Base-by-base conservation (phyloP, 2,888 invertebrate genomes). In the Cyclophora punctaria region DNA sequence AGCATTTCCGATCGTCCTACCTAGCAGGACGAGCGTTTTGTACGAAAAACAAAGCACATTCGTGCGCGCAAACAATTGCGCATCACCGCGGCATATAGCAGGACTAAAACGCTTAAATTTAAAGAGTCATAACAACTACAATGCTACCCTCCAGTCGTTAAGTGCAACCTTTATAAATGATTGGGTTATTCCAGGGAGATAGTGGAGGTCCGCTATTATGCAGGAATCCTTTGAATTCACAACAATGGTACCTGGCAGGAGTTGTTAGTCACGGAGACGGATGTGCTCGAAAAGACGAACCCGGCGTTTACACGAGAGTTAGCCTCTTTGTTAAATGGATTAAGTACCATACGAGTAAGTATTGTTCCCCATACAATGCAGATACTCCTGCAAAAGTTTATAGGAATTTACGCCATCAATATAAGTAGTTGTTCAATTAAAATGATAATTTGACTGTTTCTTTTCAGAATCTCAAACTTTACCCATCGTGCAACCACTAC, bases 191-290 rank as follows among this genome's bases (percentile, higher is more conserved):
- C 41, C 58, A 94, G 88, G 95, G 94, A 46, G 94, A 95, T 68
- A 95, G 95, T 60, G 96, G 96, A 45, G 96, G 96, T 0, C 96
- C 96, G 46, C 90, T 96, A 47, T 90, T 96, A 76, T 96, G 96
- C 79, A 91, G 90, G 71, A 93, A 93, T 77, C 91, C 93, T 43
- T 83, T 89, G 51, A 90, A 91, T 66, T 76, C 88, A 0, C 90
- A 91, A 56, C 93, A 93, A 67, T 95, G 94, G 93, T 95, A 95
- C 71, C 86, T 95, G 54, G 95, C 93, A 3, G 96, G 96, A 0
- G 90, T 96, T 48, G 95, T 96, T 0, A 96, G 96, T 68, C 96
- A 96, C 69, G 96, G 96, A 34, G 93, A 95, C 64, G 96, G 96
- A 3, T 96, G 96, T 76, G 96, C 92, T 33, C 90, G 94, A 58